Percentiles rank a stretch among this genome's conserved stretches.
Conservation (phyloP, 2,797 vertebrate species). For the Phataginus tricuspis region DNA sequence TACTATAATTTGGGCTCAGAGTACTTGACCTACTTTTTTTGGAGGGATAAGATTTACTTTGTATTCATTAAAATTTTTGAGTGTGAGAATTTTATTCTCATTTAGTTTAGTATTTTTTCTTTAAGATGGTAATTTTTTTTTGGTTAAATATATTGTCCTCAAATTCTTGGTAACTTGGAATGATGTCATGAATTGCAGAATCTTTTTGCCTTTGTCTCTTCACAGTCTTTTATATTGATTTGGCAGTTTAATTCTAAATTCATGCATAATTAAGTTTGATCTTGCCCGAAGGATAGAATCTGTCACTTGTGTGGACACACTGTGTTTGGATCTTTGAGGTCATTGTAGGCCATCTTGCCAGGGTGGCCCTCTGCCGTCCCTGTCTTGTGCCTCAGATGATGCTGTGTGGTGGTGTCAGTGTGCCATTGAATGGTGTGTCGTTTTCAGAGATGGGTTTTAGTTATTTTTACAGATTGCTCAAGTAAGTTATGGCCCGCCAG, state of each 20-base stretch:
- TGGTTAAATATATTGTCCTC: not conserved
- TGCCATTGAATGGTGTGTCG: fast-evolving
- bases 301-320: not conserved
- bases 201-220: not conserved
- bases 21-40: not conserved
- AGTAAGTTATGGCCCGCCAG: not conserved
- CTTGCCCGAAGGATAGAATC: not conserved
- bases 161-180: not conserved
- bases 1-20: not conserved
- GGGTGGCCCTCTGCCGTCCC: not conserved
- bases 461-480: not conserved
- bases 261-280: not conserved
- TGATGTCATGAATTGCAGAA: not conserved
- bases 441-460: not conserved
- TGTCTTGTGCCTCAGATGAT: fast-evolving
- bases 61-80: not conserved
- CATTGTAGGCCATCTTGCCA: not conserved
- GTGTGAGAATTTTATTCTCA: not conserved
- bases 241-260: not conserved
- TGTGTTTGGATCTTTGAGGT: not conserved
- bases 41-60: not conserved
- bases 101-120: not conserved
- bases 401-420: not conserved
- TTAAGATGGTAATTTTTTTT: not conserved
- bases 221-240: not conserved